Conservation (phyloP, 2,797 vertebrate species). For the Acanthurus tractus region DNA sequence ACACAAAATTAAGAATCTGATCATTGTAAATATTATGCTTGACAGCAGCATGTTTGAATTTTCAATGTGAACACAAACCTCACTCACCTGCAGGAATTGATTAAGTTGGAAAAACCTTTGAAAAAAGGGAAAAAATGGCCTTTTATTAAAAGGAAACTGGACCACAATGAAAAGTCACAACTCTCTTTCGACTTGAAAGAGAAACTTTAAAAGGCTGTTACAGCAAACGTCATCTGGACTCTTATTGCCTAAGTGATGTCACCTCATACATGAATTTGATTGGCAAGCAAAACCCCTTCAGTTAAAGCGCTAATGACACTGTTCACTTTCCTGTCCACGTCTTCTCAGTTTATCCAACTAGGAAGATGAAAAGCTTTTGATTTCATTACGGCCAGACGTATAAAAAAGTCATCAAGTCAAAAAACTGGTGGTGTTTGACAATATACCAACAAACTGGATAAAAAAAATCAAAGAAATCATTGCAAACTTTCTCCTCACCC, state of each 20-base stretch:
- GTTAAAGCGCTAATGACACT: background rate
- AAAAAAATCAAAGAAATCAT: slow-evolving; percentile 30
- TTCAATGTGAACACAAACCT: background rate
- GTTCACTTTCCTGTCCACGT: background rate
- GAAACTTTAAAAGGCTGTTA: too few relatives aligned
- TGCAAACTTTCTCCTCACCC: slow-evolving; percentile 33
- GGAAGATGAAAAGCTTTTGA: background rate
- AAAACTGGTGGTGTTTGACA: background rate
- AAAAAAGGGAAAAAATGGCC: too few relatives aligned
- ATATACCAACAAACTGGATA: background rate
- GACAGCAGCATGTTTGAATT: background rate
- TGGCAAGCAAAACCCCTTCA: background rate
- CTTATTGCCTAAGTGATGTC: slow-evolving; percentile 11
- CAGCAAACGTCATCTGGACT: background rate
- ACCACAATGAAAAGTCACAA: background rate
- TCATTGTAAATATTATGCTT: too few relatives aligned
- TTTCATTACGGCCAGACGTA: background rate
- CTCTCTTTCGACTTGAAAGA: background rate
- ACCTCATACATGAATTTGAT: background rate
- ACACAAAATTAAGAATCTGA: background rate
- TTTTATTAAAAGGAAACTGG: background rate
- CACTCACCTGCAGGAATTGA: background rate
- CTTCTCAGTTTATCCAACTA: background rate
- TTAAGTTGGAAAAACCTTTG: too few relatives aligned
- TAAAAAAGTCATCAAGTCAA: background rate